These are phyloP conservation scores for Cheilosia impressa DNA, from an alignment of 2,888 invertebrate genomes.

Conservation along the genomic window DNA sequence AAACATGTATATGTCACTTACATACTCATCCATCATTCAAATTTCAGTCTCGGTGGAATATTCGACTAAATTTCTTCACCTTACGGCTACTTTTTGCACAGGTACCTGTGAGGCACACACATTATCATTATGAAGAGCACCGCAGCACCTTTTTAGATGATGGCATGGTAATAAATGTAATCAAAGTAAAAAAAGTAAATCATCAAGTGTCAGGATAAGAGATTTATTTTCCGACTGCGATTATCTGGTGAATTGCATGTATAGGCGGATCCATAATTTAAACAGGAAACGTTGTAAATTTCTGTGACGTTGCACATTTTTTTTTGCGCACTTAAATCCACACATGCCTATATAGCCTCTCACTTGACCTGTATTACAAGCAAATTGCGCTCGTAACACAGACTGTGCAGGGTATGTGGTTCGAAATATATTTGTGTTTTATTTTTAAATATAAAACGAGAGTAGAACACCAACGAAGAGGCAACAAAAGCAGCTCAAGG, in stretches of 20 bases:
- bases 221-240: constrained; percentile 4
- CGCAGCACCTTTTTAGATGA: constrained; percentile 8
- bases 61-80: neutral
- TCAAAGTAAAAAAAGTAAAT: no score
- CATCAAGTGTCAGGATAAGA: constrained; percentile 13
- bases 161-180: neutral
- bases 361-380: constrained; percentile 21
- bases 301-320: no score
- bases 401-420: neutral
- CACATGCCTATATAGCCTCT: neutral
- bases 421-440: constrained; percentile 13
- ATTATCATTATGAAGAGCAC: neutral
- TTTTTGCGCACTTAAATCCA: no score
- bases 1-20: constrained; percentile 11
- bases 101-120: no score
- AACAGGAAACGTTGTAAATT: no score
- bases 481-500: constrained; percentile 62
- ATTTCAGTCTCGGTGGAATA: constrained; percentile 1
- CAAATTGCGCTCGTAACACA: neutral
- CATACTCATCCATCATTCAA: constrained; percentile 20
- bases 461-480: constrained; percentile 22
- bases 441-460: constrained; percentile 21
- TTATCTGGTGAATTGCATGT: constrained; percentile 13
- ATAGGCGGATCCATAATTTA: neutral
- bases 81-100: no score